Percentiles rank a stretch among this genome's conserved stretches.
Evolutionary conservation across 1,140 invertebrate genomes (phyloP).

Genomic region (Calliphora vicina): DNA sequence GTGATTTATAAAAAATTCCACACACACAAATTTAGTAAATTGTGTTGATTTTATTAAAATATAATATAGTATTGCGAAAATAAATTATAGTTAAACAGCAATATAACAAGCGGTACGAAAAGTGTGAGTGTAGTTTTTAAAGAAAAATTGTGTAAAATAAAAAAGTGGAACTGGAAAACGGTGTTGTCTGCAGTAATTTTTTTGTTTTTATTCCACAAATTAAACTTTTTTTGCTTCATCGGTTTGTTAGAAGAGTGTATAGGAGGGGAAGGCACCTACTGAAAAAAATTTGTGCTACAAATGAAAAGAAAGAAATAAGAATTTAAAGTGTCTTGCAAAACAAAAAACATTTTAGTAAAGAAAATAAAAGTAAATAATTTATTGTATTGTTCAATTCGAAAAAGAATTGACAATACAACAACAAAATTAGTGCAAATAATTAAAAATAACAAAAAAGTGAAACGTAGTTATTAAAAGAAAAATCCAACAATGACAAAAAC

Average conservation of each 20-base stretch:
- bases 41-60: background rate
- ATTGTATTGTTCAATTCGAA: background rate
- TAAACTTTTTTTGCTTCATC: background rate
- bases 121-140: no score
- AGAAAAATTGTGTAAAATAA: background rate
- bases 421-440: no score
- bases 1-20: background rate
- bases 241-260: background rate
- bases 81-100: background rate
- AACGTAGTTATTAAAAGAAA: background rate
- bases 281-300: no score
- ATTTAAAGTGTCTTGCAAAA: background rate
- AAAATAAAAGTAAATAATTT: conserved; percentile 8
- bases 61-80: background rate
- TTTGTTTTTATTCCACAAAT: background rate
- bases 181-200: conserved; percentile 22
- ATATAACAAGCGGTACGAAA: background rate
- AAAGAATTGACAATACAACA: no score
- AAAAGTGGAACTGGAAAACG: conserved; percentile 26
- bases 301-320: background rate
- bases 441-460: background rate
- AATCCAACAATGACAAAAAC: background rate
- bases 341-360: background rate
- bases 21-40: background rate
- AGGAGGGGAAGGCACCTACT: background rate